Base-by-base conservation (phyloP, 2,113 vertebrate species). In the Callospermophilus lateralis region DNA sequence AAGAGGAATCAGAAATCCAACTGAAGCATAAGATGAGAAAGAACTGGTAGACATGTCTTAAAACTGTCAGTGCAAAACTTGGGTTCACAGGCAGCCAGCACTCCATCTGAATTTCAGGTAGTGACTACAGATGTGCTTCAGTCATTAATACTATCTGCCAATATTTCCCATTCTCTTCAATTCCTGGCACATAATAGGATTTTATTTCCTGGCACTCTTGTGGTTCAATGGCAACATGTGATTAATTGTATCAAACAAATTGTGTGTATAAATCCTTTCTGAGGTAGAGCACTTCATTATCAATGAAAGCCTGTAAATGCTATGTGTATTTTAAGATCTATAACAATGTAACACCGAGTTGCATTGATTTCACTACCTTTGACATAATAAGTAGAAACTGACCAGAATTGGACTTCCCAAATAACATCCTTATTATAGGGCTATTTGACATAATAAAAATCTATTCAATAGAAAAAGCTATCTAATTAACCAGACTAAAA, bases 241-340 rank as follows among this genome's bases (percentile, higher is more conserved):
- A 88, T 93, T 96, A 96, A 96, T 81, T 51, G 61, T 73, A 94
- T 48, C n/a, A 45, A 94, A 84, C 19, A n/a, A 93, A 67, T 87
- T 81, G 34, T 74, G 45, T 63, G 4, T 63, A 3, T 74, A 74
- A 84, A 19, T 87, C 51, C 22, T 42, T 89, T 73, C 77, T 89
- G 42, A 97, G 37, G 12, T 72, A 73, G 28, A 93, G 51, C 15
- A 16, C 45, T 93, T 78, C 88, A 39, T 90, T 84, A 93, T 88
- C 73, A 95, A 63, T 68, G 5, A 37, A 85, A 94, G 53, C 37
- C 19, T 87, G 34, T 84, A 89, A 68, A 77, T 45, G 53, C 16
- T 67, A 6, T 51, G 20, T 79, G 58, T 37, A 39, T 61, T 87
- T n/a, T 72, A 48, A 76, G 15, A 76, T 53, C 58, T 51, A 77